These are phyloP conservation scores for Brachylomia viminalis DNA, from an alignment of 2,888 invertebrate species.

Conservation along the genomic window DNA sequence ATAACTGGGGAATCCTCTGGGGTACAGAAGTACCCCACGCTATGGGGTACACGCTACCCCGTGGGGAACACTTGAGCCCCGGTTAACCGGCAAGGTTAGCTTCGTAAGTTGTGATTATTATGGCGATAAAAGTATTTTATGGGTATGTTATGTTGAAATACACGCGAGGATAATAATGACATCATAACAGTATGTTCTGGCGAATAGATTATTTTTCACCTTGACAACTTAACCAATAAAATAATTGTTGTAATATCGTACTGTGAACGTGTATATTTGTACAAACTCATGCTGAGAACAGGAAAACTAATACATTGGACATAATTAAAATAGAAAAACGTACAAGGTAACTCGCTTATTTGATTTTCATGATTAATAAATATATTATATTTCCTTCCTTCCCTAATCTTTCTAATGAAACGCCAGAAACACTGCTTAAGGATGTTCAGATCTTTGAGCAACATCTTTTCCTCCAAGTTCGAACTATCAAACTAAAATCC, in stretches of 20 bases:
- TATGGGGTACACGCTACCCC: constrained; percentile 81
- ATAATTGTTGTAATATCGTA: not conserved
- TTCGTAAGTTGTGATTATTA: constrained; percentile 76
- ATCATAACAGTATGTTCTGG: constrained; percentile 37
- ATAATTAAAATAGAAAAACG: not conserved
- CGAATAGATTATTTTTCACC: not conserved
- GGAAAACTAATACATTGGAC: not conserved
- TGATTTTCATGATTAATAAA: not conserved
- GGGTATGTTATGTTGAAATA: constrained; percentile 57
- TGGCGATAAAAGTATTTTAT: constrained; percentile 74
- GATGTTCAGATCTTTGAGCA: not conserved
- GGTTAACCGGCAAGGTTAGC: constrained; percentile 72
- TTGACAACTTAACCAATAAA: constrained; percentile 13
- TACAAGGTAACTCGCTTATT: not conserved
- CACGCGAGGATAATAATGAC: constrained; percentile 38
- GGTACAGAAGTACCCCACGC: constrained; percentile 64
- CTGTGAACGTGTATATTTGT: not conserved
- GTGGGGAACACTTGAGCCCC: constrained; percentile 83
- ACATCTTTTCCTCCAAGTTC: not conserved
- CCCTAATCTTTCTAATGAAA: not conserved
- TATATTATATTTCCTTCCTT: not conserved
- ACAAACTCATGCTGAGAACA: not conserved
- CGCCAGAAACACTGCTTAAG: not conserved
- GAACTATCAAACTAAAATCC: not conserved
- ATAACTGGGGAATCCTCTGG: constrained; percentile 79